A percentile compares a stretch with the other conserved stretches of the same genome.
Conservation (phyloP, 2,797 vertebrate species). For the Decapterus maruadsi region DNA sequence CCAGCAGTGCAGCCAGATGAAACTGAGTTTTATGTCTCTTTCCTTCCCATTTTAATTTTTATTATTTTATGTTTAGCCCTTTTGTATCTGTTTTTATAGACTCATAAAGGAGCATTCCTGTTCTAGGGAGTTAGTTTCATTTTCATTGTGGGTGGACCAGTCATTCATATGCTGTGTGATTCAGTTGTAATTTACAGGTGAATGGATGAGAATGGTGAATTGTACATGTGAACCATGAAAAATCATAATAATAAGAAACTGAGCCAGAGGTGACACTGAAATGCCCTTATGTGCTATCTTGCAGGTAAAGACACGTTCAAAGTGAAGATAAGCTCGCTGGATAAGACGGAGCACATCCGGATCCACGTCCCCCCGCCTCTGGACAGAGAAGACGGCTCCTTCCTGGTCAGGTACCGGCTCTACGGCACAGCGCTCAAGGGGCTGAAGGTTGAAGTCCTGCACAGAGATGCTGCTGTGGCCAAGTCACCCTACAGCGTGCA, state of each 20-base stretch:
- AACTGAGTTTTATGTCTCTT: too few species aligned
- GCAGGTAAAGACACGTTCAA: conserved; percentile 88
- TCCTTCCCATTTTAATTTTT: too few species aligned
- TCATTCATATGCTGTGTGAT: too few species aligned
- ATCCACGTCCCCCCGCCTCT: conserved; percentile 89
- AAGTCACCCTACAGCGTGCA: conserved; percentile 90
- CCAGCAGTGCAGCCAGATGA: not conserved
- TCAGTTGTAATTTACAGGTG: too few species aligned
- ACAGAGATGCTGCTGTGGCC: conserved; percentile 87
- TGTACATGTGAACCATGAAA: too few species aligned
- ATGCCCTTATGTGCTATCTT: conserved; percentile 23
- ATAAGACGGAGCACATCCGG: conserved; percentile 85
- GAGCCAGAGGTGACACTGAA: not conserved
- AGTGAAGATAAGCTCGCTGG: conserved; percentile 88
- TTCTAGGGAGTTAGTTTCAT: too few species aligned
- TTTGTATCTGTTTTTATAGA: too few species aligned
- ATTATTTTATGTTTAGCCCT: too few species aligned
- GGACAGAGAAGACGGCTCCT: conserved; percentile 93
- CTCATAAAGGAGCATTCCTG: too few species aligned
- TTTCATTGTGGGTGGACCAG: too few species aligned
- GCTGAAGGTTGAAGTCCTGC: conserved; percentile 89
- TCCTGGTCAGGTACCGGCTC: conserved; percentile 91
- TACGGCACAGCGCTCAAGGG: conserved; percentile 86
- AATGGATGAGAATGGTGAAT: too few species aligned
- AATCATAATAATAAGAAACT: too few species aligned